Evolutionary conservation across 2,888 invertebrate species (phyloP), one percentile per base, ranked within the genome.

Genomic region (Ophion slaviceki): DNA sequence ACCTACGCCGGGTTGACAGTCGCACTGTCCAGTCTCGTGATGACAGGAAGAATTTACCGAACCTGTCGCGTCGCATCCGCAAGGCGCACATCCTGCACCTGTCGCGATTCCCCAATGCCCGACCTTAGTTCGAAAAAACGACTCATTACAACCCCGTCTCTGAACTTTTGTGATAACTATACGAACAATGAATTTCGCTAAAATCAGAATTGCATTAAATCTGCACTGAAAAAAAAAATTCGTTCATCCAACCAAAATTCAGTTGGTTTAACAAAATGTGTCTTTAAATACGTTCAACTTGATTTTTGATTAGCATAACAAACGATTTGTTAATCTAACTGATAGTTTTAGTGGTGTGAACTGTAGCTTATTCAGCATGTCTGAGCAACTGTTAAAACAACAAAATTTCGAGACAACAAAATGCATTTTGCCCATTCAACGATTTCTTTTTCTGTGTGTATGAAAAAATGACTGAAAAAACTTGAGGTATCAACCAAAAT

Each of bases 101-200:
- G 96, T 95, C 5, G 94, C 95, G 62, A 97, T 94, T 87, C 97
- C 97, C 97, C 98, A 98, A 94, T 96, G 96, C 10, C 97, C 97
- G 88, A 95, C 95, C 96, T 97, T 40, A 83, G 80, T 82, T 70
- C 17, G 59, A 61, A 28, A 40, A 24, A 7, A 47, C 14, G 1
- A 80, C 57, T 66, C 68, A 40, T 66, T 61, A 57, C 24, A 75
- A 79, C 36, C 14, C 45, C 1, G 32, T 61, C 24, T 2, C 7
- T 2, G 11, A 36, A 32, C 36, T 36, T 32, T 59, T 53, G 2
- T 36, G 45, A n/a, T 72, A 59, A 59, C 47, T 36, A 72, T 36
- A n/a, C 5, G 5, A 8, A 20, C 5, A 11, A 74, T 28, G 8
- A 45, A 11, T 74, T 1, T 28, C 24, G 8, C 14, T 17, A 45